Percentiles rank a stretch among this genome's conserved stretches.
These are phyloP conservation scores for Agriopis marginaria DNA, from an alignment of 2,888 invertebrate species.

Conservation along the genomic window DNA sequence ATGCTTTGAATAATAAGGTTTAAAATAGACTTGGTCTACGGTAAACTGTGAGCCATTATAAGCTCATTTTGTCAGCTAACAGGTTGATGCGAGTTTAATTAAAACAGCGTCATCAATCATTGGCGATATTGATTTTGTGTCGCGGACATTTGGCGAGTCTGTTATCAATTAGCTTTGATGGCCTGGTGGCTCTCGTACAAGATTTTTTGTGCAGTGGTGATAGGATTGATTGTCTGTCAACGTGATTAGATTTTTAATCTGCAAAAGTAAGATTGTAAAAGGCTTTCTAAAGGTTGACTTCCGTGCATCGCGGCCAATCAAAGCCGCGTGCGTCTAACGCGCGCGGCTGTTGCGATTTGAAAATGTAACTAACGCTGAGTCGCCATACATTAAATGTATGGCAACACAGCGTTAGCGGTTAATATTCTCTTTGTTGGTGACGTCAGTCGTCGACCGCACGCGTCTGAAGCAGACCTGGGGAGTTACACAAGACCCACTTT, in stretches of 20 bases:
- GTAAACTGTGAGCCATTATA: slow-evolving; percentile 66
- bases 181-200: slow-evolving; percentile 18
- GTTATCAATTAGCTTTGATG: slow-evolving; percentile 73
- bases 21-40: slow-evolving; percentile 4
- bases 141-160: slow-evolving; percentile 72
- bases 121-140: slow-evolving; percentile 81
- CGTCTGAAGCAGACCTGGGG: too few relatives aligned
- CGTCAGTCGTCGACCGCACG: too few relatives aligned
- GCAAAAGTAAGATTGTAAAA: neutral
- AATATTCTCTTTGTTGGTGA: too few relatives aligned
- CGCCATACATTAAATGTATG: too few relatives aligned
- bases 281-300: neutral
- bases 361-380: too few relatives aligned
- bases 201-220: slow-evolving; percentile 23
- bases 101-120: slow-evolving; percentile 82
- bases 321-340: too few relatives aligned
- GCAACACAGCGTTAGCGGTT: too few relatives aligned
- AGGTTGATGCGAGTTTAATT: slow-evolving; percentile 81
- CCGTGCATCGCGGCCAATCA: too few relatives aligned
- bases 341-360: too few relatives aligned
- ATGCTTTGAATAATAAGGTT: slow-evolving; percentile 13
- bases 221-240: slow-evolving; percentile 21
- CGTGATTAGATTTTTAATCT: slow-evolving; percentile 18
- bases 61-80: slow-evolving; percentile 80
- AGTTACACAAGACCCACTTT: too few relatives aligned